Base-by-base conservation (phyloP, 2,888 invertebrate species). In the Fissipunctia ypsillon region DNA sequence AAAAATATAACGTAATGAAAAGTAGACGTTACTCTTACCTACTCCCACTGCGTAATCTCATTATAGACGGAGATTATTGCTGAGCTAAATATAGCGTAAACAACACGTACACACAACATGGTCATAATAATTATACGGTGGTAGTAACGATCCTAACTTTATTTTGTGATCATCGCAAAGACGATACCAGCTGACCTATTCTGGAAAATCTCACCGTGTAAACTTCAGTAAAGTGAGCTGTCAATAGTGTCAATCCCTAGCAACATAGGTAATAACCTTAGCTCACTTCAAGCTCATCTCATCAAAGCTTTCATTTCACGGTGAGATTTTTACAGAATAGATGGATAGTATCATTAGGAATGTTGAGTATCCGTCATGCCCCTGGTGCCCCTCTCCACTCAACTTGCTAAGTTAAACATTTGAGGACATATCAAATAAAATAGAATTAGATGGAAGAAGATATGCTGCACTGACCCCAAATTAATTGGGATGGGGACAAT, bases 1-100 rank as follows among this genome's bases (percentile, higher is more conserved):
- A 72, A 56, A n/a, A 73, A 59, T n/a, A 59, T 64, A 28, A 61
- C 25, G 73, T 77, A 66, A 77, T 63, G 22, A 79, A 78, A 50
- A 79, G 73, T 25, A 78, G 65, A 38, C 16, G 22, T 61, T 78
- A 35, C 59, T 60, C 22, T 25, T 48, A 43, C 41, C 14, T 19
- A 43, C 9, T n/a, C 3, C 22, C 6, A 35, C 16, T 7, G 52
- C 64, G 43, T 64, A 19, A 74, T 73, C 64, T 72, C 41, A 41
- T 35, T 52, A 50, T 1, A 31, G 9, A n/a, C 50, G 28, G 14
- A 50, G 28, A 52, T 38, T n/a, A 67, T 35, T 69, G 5, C 19
- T 28, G 28, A 16, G 38, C 5, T 50, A 28, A 69, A 65, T 16
- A 52, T 6, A 66, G 25, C 22, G 12, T 9, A 25, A 38, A 25